Conservation (phyloP, 2,113 vertebrate genomes). For the Nothoprocta pentlandii region DNA sequence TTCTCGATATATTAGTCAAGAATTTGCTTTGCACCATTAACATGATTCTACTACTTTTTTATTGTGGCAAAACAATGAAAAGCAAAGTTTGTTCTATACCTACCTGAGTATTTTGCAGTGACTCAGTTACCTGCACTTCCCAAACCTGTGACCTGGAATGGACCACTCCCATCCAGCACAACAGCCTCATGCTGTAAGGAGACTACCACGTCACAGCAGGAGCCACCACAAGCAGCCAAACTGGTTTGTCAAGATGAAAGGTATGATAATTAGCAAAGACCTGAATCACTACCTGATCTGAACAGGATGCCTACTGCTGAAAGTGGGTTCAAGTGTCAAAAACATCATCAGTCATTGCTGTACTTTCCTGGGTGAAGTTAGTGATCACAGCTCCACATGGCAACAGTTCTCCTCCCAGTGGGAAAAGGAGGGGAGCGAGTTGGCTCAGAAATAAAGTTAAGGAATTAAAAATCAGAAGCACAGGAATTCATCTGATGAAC, state of each 20-base stretch:
- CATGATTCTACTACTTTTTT: not conserved
- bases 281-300: not conserved
- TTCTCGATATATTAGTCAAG: not conserved
- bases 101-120: not conserved
- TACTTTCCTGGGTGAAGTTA: not conserved
- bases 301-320: conserved; percentile 14
- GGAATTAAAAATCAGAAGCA: conserved; percentile 6
- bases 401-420: not conserved
- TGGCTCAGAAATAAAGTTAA: not conserved
- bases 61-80: not conserved
- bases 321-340: not conserved
- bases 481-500: not conserved
- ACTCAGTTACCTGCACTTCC: not conserved
- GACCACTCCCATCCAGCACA: not conserved
- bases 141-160: not conserved
- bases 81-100: not conserved
- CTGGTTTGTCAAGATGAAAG: conserved; percentile 27
- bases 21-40: not conserved
- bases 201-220: not conserved
- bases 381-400: not conserved
- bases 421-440: not conserved
- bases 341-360: not conserved
- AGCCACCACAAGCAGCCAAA: conserved; percentile 30
- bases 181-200: not conserved
- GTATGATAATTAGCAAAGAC: not conserved